Base-by-base conservation (phyloP, 2,888 invertebrate genomes). In the Drosophila anomelani region DNA sequence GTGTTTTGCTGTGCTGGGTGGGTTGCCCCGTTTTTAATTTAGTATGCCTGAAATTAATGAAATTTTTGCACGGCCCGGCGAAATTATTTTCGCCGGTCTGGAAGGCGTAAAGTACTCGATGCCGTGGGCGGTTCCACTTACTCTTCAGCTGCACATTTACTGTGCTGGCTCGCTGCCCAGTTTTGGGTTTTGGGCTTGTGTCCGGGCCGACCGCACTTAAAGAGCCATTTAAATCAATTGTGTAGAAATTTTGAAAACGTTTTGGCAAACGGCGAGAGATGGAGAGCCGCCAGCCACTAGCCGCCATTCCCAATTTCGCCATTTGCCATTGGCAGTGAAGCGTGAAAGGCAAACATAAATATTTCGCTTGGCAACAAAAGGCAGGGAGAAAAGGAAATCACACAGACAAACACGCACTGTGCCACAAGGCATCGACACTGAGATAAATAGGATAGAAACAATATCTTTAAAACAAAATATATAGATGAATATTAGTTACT, bases 311-410 rank as follows among this genome's bases (percentile, higher is more conserved):
- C 51, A 51, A 51, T 36, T 51, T 54, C 41, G 32, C n/a, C 32
- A 60, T 39, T 41, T 32, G 59, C 59, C 43, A 66, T 51, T 73
- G 70, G 71, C 63, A 75, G 75, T 68, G 78, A 77, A 84, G 86
- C 84, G 82, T 85, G 87, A 85, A 85, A 81, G 77, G 87, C 87
- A 83, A 86, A 83, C 83, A 86, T 86, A 86, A 87, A 87, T 85
- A 80, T 81, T 69, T 76, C 47, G 73, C 70, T 66, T 76, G 84
- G 86, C 69, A 77, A 80, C 79, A 84, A 80, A 78, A 69, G 68
- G 76, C 76, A 59, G 66, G 38, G 70, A 29, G 15, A 44, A 71
- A 73, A 61, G 69, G 72, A 75, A 77, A 69, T 51, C 59, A 67
- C 47, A 64, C 63, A 46, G n/a, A 64, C 54, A 61, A 8, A 63